phyloP scores from a whole-genome alignment of 2,797 vertebrate genomes.

The Momotus momota region DNA sequence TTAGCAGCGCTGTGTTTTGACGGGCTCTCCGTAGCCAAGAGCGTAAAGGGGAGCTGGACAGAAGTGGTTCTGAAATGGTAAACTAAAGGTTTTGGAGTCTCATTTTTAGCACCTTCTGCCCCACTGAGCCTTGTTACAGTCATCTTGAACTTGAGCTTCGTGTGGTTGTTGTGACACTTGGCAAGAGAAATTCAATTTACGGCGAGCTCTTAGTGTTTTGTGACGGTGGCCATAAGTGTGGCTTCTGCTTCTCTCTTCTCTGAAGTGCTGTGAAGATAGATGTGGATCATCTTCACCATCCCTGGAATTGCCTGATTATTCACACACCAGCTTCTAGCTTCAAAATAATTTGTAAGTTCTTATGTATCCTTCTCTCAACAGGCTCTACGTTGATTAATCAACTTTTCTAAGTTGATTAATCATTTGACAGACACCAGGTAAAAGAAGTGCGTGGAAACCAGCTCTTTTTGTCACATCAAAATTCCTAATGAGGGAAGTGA shows the following conservation, averaged over 20 bases:
- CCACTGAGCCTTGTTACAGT: background rate
- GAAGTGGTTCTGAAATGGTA: background rate
- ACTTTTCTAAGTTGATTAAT: background rate
- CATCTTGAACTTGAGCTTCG: background rate
- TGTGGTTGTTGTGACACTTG: background rate
- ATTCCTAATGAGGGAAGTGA: background rate
- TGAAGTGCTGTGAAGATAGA: background rate
- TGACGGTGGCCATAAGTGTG: background rate
- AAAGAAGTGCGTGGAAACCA: background rate
- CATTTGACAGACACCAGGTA: background rate
- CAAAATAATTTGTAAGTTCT: background rate
- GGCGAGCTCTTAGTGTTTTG: background rate
- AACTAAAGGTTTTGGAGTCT: background rate
- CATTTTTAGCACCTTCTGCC: background rate
- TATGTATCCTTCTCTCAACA: background rate
- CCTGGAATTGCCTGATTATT: background rate
- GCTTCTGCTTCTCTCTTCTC: background rate
- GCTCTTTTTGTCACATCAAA: background rate
- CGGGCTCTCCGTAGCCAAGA: background rate
- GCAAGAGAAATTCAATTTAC: background rate
- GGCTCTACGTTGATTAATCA: background rate
- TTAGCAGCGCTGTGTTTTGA: background rate
- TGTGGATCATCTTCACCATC: background rate
- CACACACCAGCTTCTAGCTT: background rate
- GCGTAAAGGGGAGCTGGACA: background rate